Evolutionary conservation across 2,113 vertebrate species (phyloP).

Genomic region (Alosa alosa): DNA sequence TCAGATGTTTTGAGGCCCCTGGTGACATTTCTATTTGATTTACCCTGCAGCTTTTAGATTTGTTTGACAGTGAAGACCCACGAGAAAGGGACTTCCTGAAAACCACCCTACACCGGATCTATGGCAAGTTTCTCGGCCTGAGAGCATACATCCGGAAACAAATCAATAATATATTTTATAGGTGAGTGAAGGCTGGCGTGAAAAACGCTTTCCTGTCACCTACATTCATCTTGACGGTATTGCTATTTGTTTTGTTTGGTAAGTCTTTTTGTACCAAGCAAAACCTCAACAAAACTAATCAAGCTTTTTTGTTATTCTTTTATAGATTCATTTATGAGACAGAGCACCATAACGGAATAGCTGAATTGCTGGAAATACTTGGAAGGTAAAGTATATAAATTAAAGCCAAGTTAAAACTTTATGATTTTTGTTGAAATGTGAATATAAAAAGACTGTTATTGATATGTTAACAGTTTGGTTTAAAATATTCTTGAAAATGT

Average conservation of each 20-base stretch:
- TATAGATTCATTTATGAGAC: slow-evolving; percentile 99
- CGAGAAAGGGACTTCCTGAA: slow-evolving; percentile 98
- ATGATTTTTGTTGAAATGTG: neutral
- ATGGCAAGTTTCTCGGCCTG: slow-evolving; percentile 95
- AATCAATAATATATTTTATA: slow-evolving; percentile 99
- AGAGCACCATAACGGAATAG: slow-evolving; percentile 98
- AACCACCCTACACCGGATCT: slow-evolving; percentile 97
- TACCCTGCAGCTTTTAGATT: slow-evolving; percentile 86
- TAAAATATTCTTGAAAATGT: neutral
- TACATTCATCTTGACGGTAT: neutral
- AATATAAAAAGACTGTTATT: neutral
- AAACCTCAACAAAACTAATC: neutral
- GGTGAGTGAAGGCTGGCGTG: slow-evolving; percentile 70
- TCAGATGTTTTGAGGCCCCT: neutral
- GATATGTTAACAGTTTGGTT: neutral
- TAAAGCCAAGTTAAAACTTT: neutral
- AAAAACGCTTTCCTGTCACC: neutral
- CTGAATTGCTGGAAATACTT: slow-evolving; percentile 96
- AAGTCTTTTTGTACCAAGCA: neutral
- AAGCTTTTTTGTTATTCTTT: slow-evolving; percentile 38
- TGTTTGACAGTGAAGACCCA: slow-evolving; percentile 98
- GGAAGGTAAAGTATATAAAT: slow-evolving; percentile 78
- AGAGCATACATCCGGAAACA: slow-evolving; percentile 98
- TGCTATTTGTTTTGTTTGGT: neutral
- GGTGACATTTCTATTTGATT: neutral